Evolutionary conservation across 1,140 invertebrate genomes (phyloP), one percentile per base, ranked within the genome.

Genomic region (Drosophila takahashii): DNA sequence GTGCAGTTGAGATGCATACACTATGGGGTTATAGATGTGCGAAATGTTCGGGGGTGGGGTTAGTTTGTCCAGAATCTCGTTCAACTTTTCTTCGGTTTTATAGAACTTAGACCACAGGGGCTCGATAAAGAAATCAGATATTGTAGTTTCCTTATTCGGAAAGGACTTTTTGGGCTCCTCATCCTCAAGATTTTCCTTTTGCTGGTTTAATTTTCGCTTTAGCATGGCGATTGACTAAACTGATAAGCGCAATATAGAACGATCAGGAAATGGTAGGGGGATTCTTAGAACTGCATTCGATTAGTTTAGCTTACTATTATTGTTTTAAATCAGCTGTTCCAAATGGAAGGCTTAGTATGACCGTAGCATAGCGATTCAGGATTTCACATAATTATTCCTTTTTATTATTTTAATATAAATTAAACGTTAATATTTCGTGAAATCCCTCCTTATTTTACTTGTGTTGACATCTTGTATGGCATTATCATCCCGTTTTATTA

Each of bases 1-100:
- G 93, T 98, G 97, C 41, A 96, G 93, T 65, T 95, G 93, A 81
- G 92, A 94, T 2, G 97, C 97, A 94, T 98, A 98, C 79, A 96
- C 95, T 39, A 97, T 87, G 9, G 97, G 97, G 93, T 97, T 97
- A 81, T 98, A 98, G 18, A 97, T 90, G 60, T 89, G 92, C 5
- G 22, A 41, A 11, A 92, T 81, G 4, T 5, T 15, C 3, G 47
- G 29, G 0, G 67, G 84, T 0, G 27, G 11, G 11, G 37, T 16
- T 48, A 66, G 4, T 7, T 27, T 8, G 0, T 47, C 34, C 11
- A 92, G 15, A 36, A 18, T 8, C 6, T 41, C 57, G 52, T 91
- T 92, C 0, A 92, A 42, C 3, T 53, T 6, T 18, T 42, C 50
- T 34, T 92, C 91, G 5, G 77, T 64, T 3, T 71, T 54, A 22